Percentiles rank a stretch among this genome's conserved stretches.
Evolutionary conservation across 1,140 invertebrate genomes (phyloP).

Genomic region (Zophobas atratus): DNA sequence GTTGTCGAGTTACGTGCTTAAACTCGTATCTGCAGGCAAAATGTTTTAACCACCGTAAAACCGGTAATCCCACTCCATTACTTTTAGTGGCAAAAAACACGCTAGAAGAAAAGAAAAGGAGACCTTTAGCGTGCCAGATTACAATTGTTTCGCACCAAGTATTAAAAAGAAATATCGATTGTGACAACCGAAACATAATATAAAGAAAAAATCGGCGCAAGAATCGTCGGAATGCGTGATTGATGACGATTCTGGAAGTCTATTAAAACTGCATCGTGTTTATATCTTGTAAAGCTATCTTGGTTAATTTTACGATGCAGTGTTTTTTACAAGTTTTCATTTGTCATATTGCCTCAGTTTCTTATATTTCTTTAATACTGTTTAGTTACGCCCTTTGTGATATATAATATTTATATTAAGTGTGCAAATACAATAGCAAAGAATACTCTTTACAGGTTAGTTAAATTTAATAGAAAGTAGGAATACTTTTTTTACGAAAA

Average conservation of each 20-base stretch:
- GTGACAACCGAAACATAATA: slow-evolving; percentile 13
- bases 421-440: too few relatives aligned
- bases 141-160: background rate
- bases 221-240: slow-evolving; percentile 8
- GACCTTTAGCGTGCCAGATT: background rate
- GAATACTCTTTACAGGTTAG: too few relatives aligned
- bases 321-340: too few relatives aligned
- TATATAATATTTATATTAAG: too few relatives aligned
- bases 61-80: slow-evolving; percentile 6
- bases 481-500: too few relatives aligned
- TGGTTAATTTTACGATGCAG: too few relatives aligned
- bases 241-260: background rate
- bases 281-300: too few relatives aligned
- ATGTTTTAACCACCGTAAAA: slow-evolving; percentile 25
- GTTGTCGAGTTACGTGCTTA: slow-evolving; percentile 21
- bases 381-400: too few relatives aligned
- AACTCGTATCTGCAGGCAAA: background rate
- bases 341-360: too few relatives aligned
- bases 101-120: background rate
- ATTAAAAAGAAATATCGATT: slow-evolving; percentile 16
- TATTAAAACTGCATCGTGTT: background rate
- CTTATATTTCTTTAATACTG: too few relatives aligned
- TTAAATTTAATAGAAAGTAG: too few relatives aligned
- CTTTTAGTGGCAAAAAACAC: slow-evolving; percentile 1
- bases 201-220: slow-evolving; percentile 3